Evolutionary conservation across 35 echinoderm and acorn worm species (phyloP).

Genomic region (Amphiura filiformis): DNA sequence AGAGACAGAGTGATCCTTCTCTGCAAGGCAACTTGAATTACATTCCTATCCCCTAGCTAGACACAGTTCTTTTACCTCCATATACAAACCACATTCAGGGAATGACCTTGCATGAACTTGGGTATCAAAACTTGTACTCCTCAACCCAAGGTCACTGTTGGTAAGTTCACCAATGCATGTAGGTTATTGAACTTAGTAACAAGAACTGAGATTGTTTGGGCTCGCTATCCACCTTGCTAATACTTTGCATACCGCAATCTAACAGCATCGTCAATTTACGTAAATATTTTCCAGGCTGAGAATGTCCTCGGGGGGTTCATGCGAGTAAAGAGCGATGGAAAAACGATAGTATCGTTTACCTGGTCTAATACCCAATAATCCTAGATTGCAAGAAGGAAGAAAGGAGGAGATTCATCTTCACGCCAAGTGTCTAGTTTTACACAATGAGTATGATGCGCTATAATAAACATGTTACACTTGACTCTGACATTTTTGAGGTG

Average conservation of each 20-base stretch:
- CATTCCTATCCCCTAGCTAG: background rate
- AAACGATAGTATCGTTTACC: no score
- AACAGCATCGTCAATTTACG: background rate
- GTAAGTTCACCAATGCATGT: no score
- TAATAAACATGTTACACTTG: background rate
- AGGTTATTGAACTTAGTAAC: no score
- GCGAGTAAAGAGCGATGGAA: background rate
- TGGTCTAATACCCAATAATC: no score
- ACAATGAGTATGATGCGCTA: background rate
- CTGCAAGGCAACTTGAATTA: background rate
- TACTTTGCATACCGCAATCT: background rate
- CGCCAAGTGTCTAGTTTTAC: background rate
- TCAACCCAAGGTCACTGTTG: no score
- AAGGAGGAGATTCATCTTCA: background rate
- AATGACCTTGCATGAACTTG: no score
- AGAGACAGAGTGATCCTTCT: no score
- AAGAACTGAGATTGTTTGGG: no score
- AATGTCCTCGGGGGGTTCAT: background rate
- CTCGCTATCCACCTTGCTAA: background rate
- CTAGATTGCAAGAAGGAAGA: no score
- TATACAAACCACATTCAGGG: background rate
- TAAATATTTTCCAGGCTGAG: constrained; percentile 2
- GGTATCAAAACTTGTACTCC: no score
- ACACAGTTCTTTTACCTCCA: background rate
- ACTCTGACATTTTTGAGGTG: background rate